Evolutionary conservation across 2,888 invertebrate genomes (phyloP).

Genomic region (Trissoscelio sp.): DNA sequence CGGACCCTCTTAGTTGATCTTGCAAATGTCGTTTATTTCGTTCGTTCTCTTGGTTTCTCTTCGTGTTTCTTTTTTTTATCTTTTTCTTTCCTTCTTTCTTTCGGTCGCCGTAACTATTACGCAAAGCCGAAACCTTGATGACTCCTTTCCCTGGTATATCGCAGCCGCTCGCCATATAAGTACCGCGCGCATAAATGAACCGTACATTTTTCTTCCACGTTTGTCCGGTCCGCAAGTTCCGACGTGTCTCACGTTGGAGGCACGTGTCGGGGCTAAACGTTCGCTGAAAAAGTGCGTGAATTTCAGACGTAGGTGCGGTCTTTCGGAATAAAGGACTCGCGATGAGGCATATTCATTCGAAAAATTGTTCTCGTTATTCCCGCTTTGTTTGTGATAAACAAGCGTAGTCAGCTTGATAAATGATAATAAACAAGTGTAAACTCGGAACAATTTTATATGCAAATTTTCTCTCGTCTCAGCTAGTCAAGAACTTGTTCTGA

Average conservation of each 20-base stretch:
- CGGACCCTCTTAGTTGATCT: slow-evolving; percentile 45
- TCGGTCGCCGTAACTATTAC: slow-evolving; percentile 55
- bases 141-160: slow-evolving; percentile 53
- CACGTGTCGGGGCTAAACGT: slow-evolving; percentile 65
- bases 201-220: slow-evolving; percentile 55
- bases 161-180: slow-evolving; percentile 56
- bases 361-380: slow-evolving; percentile 22
- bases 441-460: too few species aligned
- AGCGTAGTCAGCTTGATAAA: slow-evolving; percentile 11
- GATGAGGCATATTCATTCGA: slow-evolving; percentile 48
- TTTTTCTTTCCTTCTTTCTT: slow-evolving; percentile 16
- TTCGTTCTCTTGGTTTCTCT: neutral
- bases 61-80: neutral
- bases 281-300: slow-evolving; percentile 46
- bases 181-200: slow-evolving; percentile 50
- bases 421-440: slow-evolving; percentile 1
- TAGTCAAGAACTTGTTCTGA: too few species aligned
- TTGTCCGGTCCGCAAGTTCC: slow-evolving; percentile 25
- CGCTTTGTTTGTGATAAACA: slow-evolving; percentile 29
- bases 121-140: slow-evolving; percentile 65
- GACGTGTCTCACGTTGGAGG: slow-evolving; percentile 52
- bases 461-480: too few species aligned
- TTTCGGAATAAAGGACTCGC: slow-evolving; percentile 32
- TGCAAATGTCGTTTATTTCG: slow-evolving; percentile 44
- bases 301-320: slow-evolving; percentile 47